Evolutionary conservation across 2,113 vertebrate species (phyloP), one percentile per base, ranked within the genome.

Genomic region (Zapornia atra): DNA sequence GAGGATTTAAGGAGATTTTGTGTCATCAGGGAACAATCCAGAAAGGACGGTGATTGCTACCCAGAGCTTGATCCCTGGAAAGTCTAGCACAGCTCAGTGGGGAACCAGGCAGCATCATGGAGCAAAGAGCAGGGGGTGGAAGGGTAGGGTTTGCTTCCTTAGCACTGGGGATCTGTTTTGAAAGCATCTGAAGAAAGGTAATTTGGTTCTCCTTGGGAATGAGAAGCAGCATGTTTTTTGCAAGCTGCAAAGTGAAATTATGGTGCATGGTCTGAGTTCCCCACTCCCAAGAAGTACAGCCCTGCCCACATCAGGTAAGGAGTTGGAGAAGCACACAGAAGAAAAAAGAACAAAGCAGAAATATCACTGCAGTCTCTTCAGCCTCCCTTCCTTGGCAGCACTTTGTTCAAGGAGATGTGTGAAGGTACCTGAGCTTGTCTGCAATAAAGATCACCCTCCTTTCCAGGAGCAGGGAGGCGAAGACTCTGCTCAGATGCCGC

Each of bases 381-480:
- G 56, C 40, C 57, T 50, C 42, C 77, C 59, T 83, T 64, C 61
- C 56, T 17, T 14, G n/a, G 56, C 42, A 77, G 29, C 42, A 15
- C 20, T 71, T 83, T 77, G 42, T 48, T 53, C 18, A 57, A 68
- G 25, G 60, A 53, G 77, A 91, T 9, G 31, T 29, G 66, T 28
- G 59, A 42, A 57, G 29, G 59, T 98, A 99, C 99, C 99, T 99
- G 96, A 99, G 99, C 86, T 99, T 99, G 96, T 99, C 99, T 8
- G 99, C 99, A 0, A 99, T 98, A 60, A 99, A 99, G 97, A 99
- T 99, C 96, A 99, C 99, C 92, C 99, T 98, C 82, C 99, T 98
- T 92, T 99, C 99, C 91, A 99, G 97, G 68, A 99, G 98, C 88
- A 99, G 94, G 44, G 99, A 99, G 60, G 99, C 98, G 9, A 99